Percentiles rank a stretch among this genome's conserved stretches.
These are phyloP conservation scores for Plebejus argus DNA, from an alignment of 2,888 invertebrate genomes.

Conservation along the genomic window DNA sequence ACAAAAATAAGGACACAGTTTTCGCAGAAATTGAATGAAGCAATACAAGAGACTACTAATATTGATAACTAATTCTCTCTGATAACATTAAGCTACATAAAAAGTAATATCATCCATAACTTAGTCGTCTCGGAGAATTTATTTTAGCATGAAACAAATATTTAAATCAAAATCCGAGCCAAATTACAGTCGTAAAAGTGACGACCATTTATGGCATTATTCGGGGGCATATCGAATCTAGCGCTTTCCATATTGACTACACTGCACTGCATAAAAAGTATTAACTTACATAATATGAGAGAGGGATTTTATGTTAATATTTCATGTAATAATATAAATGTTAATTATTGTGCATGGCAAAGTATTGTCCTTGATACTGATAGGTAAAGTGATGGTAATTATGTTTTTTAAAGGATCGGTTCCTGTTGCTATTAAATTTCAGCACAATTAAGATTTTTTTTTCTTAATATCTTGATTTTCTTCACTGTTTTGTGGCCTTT, in stretches of 20 bases:
- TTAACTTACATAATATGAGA: neutral
- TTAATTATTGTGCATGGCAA: too few relatives aligned
- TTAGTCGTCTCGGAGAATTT: slow-evolving; percentile 40
- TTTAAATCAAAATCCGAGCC: slow-evolving; percentile 65
- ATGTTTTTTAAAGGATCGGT: too few relatives aligned
- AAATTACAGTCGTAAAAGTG: slow-evolving; percentile 78
- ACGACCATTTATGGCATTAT: slow-evolving; percentile 76
- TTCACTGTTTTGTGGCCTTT: too few relatives aligned
- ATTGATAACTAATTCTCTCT: neutral
- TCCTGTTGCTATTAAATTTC: too few relatives aligned
- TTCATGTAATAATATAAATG: too few relatives aligned
- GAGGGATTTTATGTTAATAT: neutral
- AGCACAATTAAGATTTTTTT: too few relatives aligned
- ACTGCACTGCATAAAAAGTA: slow-evolving; percentile 56
- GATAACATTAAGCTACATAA: slow-evolving; percentile 8
- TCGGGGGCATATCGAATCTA: slow-evolving; percentile 75
- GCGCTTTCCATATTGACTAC: slow-evolving; percentile 61
- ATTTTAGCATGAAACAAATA: slow-evolving; percentile 76
- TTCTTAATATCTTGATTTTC: too few relatives aligned
- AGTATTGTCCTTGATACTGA: too few relatives aligned
- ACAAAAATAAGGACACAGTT: neutral
- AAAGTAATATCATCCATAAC: slow-evolving; percentile 35
- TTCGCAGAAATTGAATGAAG: neutral
- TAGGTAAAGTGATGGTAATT: too few relatives aligned
- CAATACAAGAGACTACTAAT: neutral